A percentile compares a stretch with the other conserved stretches of the same genome.
Evolutionary conservation across 2,113 vertebrate genomes (phyloP).

Genomic region (Neopipo cinnamomea): DNA sequence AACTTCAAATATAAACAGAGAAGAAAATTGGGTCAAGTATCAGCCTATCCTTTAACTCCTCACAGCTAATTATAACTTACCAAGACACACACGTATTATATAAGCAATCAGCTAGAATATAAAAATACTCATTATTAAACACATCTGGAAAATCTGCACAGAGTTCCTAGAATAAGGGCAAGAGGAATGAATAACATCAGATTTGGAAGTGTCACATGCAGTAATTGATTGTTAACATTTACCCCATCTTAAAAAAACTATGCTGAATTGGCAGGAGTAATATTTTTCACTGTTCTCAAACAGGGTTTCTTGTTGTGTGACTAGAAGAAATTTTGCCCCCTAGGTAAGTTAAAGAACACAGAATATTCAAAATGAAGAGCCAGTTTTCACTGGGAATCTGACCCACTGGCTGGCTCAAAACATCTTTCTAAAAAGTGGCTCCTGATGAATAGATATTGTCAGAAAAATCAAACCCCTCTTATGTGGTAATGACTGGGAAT

Average conservation of each 20-base stretch:
- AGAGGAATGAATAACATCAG: background rate
- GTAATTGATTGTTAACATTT: background rate
- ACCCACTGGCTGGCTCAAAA: background rate
- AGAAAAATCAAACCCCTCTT: constrained; percentile 20
- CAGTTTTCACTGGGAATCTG: background rate
- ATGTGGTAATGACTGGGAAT: background rate
- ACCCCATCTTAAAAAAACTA: background rate
- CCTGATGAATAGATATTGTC: constrained; percentile 2
- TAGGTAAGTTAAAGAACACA: background rate
- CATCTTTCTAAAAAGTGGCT: background rate
- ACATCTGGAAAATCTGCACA: background rate
- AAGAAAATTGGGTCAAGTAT: background rate
- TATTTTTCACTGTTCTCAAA: background rate
- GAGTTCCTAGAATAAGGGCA: background rate
- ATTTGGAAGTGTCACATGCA: background rate
- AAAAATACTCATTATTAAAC: background rate
- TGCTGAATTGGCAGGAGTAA: background rate
- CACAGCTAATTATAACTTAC: background rate
- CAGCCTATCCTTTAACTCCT: background rate
- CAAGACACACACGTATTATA: background rate
- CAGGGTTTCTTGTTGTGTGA: background rate
- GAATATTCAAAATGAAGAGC: background rate
- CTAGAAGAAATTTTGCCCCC: background rate
- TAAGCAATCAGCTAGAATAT: background rate
- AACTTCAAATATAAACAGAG: background rate